These are phyloP conservation scores for Macrobrachium rosenbergii DNA, from an alignment of 1,140 invertebrate species.

Conservation along the genomic window DNA sequence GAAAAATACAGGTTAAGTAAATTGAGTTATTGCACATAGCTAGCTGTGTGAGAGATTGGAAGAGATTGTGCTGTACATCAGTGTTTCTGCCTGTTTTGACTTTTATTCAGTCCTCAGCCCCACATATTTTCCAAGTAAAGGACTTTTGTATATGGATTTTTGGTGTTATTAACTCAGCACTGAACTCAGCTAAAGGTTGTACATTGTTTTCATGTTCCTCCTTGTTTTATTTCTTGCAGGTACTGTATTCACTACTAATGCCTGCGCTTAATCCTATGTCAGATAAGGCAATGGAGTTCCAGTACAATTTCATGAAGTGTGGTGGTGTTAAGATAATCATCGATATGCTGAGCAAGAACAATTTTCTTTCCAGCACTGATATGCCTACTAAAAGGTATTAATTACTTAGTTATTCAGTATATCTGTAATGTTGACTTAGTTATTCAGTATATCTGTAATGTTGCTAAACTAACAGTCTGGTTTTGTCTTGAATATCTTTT, in stretches of 20 bases:
- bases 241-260: constrained; percentile 92
- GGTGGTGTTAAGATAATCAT: constrained; percentile 85
- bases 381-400: constrained; percentile 80
- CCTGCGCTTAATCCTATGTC: constrained; percentile 87
- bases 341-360: constrained; percentile 89
- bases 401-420: background rate
- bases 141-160: too few species aligned
- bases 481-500: too few species aligned
- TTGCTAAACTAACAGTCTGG: too few species aligned
- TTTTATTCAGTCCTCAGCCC: too few species aligned
- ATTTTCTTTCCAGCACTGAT: constrained; percentile 87
- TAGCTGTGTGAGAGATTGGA: too few species aligned
- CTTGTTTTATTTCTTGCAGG: constrained; percentile 73
- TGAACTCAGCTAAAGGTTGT: constrained; percentile 32
- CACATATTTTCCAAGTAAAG: too few species aligned
- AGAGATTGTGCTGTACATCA: too few species aligned
- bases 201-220: constrained; percentile 66
- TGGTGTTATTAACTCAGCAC: background rate
- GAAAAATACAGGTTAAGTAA: too few species aligned
- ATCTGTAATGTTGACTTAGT: background rate
- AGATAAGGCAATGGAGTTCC: constrained; percentile 88
- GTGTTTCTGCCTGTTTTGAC: too few species aligned
- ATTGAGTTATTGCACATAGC: too few species aligned
- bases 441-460: background rate
- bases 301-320: constrained; percentile 89